These are phyloP conservation scores for Zygogramma bicolorata DNA, from an alignment of 2,888 invertebrate species.

Conservation along the genomic window DNA sequence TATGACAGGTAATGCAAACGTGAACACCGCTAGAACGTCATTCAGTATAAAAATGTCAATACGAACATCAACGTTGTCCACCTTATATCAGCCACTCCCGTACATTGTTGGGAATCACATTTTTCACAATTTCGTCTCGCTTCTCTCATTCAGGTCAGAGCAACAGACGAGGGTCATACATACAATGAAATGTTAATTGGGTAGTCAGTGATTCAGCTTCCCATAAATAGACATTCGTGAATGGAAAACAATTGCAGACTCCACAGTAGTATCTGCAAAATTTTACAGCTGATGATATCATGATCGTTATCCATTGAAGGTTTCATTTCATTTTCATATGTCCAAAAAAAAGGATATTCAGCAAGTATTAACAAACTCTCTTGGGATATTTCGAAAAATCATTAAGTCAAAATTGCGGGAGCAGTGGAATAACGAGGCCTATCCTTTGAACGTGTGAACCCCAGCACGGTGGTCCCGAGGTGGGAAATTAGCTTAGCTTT, in stretches of 20 bases:
- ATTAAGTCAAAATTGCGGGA: too few species aligned
- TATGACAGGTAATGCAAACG: too few species aligned
- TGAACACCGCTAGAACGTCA: too few species aligned
- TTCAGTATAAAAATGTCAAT: neutral
- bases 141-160: neutral
- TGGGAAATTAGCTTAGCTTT: too few species aligned
- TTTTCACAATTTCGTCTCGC: conserved; percentile 1
- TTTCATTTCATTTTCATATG: too few species aligned
- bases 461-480: too few species aligned
- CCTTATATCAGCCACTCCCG: neutral
- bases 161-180: conserved; percentile 18
- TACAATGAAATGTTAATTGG: conserved; percentile 33
- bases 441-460: too few species aligned
- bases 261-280: neutral
- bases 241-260: neutral
- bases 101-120: neutral
- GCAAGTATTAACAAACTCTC: too few species aligned
- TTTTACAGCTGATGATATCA: neutral
- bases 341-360: too few species aligned
- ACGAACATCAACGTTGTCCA: neutral
- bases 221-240: conserved; percentile 21
- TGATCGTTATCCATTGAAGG: neutral
- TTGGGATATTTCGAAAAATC: too few species aligned
- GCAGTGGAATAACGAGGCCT: too few species aligned
- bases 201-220: conserved; percentile 27